Conservation (phyloP, 2,113 vertebrate species). For the Holacanthus passer region DNA sequence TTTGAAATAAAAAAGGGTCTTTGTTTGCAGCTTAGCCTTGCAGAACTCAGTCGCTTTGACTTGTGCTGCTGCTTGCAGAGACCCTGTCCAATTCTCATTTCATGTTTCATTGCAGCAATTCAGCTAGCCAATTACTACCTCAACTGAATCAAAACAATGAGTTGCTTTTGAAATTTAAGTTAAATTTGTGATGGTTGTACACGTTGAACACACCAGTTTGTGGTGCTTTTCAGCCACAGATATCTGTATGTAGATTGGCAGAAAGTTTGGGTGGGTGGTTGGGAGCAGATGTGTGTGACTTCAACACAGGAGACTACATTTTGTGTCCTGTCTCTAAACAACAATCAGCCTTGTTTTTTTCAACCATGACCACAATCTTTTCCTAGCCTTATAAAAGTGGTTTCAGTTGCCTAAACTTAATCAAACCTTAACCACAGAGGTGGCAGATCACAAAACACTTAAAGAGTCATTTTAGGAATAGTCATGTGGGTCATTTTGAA, state of each 20-base stretch:
- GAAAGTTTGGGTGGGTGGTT: background rate
- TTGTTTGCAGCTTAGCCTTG: background rate
- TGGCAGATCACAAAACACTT: background rate
- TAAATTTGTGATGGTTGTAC: background rate
- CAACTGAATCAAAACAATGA: background rate
- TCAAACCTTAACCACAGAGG: background rate
- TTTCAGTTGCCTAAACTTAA: slow-evolving; percentile 7
- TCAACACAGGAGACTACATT: background rate
- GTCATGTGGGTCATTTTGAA: background rate
- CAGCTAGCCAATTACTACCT: background rate
- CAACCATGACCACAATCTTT: background rate
- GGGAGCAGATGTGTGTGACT: background rate
- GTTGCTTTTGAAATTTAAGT: background rate
- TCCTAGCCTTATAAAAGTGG: background rate
- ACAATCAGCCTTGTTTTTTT: background rate
- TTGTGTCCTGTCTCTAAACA: background rate
- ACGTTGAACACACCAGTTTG: background rate
- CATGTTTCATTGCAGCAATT: background rate
- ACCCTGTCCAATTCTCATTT: background rate
- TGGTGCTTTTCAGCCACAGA: background rate
- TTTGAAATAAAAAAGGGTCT: background rate
- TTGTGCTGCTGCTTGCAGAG: background rate
- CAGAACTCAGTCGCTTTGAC: background rate
- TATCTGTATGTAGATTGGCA: background rate
- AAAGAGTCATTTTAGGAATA: background rate